These are phyloP conservation scores for Drosophila arizonae DNA, from an alignment of 1,140 invertebrate genomes.

Conservation along the genomic window DNA sequence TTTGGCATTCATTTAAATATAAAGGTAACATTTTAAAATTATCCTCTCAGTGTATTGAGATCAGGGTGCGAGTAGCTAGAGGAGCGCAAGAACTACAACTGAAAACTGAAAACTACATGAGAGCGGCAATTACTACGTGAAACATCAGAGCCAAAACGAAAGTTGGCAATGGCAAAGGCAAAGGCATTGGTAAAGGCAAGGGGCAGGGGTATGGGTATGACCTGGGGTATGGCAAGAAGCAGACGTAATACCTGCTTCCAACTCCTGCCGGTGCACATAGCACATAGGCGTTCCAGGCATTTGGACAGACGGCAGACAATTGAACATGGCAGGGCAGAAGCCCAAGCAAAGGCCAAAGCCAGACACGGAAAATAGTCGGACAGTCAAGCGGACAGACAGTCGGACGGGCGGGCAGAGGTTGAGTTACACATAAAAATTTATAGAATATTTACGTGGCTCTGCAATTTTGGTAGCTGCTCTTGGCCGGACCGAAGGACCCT, in stretches of 20 bases:
- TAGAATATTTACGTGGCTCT: slow-evolving; percentile 61
- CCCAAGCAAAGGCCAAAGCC: slow-evolving; percentile 4
- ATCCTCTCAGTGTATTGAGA: neutral
- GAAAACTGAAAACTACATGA: slow-evolving; percentile 46
- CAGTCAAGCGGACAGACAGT: neutral
- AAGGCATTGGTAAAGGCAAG: neutral
- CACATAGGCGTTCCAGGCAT: slow-evolving; percentile 50
- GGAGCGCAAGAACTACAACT: slow-evolving; percentile 27
- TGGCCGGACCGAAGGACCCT: neutral
- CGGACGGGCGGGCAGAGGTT: slow-evolving; percentile 11
- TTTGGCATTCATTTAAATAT: too few species aligned
- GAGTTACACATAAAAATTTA: slow-evolving; percentile 54
- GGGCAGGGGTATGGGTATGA: neutral
- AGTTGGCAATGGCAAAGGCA: slow-evolving; percentile 40
- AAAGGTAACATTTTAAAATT: neutral
- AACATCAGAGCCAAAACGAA: slow-evolving; percentile 48
- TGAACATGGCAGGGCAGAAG: slow-evolving; percentile 37
- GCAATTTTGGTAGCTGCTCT: slow-evolving; percentile 42
- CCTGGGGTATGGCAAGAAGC: neutral
- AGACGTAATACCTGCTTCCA: slow-evolving; percentile 18
- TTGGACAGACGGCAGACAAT: slow-evolving; percentile 57
- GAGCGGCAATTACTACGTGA: slow-evolving; percentile 55
- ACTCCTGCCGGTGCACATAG: neutral
- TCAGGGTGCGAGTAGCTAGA: slow-evolving; percentile 4
- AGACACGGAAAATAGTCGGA: slow-evolving; percentile 18